Percentiles rank a stretch among this genome's conserved stretches.
phyloP scores from a whole-genome alignment of 2,888 invertebrate species.

The Scotopteryx bipunctaria region DNA sequence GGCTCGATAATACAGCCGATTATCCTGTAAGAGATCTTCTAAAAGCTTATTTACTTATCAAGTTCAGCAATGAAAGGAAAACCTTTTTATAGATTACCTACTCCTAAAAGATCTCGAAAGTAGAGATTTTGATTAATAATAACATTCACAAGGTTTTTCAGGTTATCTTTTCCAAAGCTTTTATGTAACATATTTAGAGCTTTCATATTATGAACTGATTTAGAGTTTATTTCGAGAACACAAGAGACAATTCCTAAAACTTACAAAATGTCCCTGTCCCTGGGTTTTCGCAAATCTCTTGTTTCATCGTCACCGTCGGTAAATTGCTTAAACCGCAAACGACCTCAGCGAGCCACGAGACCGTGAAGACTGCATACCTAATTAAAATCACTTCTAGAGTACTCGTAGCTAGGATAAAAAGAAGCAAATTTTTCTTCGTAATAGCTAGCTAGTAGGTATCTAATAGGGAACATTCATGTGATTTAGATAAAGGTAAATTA shows the following conservation, averaged over 20 bases:
- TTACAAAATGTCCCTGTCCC: constrained; percentile 4
- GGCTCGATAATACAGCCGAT: constrained; percentile 22
- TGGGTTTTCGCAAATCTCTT: constrained; percentile 11
- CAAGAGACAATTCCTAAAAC: background rate
- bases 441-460: constrained; percentile 17
- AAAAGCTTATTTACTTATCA: constrained; percentile 15
- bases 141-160: no score
- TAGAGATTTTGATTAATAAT: no score
- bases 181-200: no score
- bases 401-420: constrained; percentile 22
- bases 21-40: constrained; percentile 15
- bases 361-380: constrained; percentile 32
- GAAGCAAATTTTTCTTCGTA: constrained; percentile 28
- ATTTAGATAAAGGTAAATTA: no score
- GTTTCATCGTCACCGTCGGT: constrained; percentile 3
- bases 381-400: constrained; percentile 36
- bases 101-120: no score
- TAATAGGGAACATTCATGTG: constrained; percentile 1
- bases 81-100: background rate
- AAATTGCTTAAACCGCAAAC: constrained; percentile 24
- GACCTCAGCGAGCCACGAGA: constrained; percentile 23
- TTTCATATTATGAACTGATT: no score
- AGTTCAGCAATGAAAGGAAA: constrained; percentile 3
- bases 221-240: no score
- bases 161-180: no score